phyloP scores from a whole-genome alignment of 2,888 invertebrate genomes.

The Thelaira solivaga region DNA sequence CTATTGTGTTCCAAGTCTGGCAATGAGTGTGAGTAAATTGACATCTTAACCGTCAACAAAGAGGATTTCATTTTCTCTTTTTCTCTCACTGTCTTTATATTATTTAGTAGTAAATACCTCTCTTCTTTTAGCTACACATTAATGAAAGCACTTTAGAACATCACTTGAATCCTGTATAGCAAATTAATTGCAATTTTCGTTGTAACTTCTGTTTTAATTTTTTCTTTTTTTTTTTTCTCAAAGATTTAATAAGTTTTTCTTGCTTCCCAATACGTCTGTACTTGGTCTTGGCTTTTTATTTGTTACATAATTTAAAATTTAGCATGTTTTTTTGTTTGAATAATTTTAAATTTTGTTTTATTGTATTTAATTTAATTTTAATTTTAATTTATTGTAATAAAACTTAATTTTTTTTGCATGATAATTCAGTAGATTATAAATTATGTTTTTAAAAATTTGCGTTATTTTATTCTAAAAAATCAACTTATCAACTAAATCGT shows the following conservation, averaged over 20 bases:
- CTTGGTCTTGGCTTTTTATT: too few relatives aligned
- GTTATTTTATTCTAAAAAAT: too few relatives aligned
- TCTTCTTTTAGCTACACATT: conserved; percentile 19
- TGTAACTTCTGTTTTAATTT: conserved; percentile 10
- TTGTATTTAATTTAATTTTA: too few relatives aligned
- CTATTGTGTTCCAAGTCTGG: conserved; percentile 74
- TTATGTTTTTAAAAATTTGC: too few relatives aligned
- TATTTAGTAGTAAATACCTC: conserved; percentile 12
- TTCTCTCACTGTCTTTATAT: conserved; percentile 23
- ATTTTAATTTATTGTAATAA: too few relatives aligned
- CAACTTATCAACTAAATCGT: too few relatives aligned
- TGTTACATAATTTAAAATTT: too few relatives aligned
- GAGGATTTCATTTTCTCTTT: conserved; percentile 21
- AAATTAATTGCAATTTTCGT: conserved; percentile 23
- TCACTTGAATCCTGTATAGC: conserved; percentile 57
- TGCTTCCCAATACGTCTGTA: too few relatives aligned
- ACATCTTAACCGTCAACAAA: conserved; percentile 6
- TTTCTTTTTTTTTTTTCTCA: not conserved
- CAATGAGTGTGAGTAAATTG: conserved; percentile 74
- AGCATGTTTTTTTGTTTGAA: too few relatives aligned
- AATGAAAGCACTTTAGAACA: conserved; percentile 37
- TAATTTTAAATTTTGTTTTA: too few relatives aligned
- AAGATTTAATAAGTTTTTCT: not conserved
- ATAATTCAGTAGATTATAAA: too few relatives aligned
- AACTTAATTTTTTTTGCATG: too few relatives aligned